phyloP scores from a whole-genome alignment of 2,888 invertebrate species.

The Helicoverpa assulta region DNA sequence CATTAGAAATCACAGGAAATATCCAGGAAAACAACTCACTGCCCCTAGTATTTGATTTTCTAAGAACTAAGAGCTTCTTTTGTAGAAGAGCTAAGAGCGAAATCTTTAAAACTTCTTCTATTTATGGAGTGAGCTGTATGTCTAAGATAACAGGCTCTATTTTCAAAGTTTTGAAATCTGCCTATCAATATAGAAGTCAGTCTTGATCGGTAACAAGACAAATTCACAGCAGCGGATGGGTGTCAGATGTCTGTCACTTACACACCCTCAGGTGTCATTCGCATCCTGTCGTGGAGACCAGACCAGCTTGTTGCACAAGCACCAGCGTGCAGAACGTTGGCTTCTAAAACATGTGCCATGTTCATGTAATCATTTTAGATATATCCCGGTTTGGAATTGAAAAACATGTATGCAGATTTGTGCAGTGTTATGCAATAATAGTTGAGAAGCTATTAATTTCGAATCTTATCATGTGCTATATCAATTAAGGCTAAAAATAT shows the following conservation, averaged over 20 bases:
- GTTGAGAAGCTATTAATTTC: background rate
- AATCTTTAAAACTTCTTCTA: too few species aligned
- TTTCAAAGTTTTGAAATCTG: too few species aligned
- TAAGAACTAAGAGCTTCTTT: too few species aligned
- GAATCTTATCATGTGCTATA: too few species aligned
- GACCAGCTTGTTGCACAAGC: constrained; percentile 36
- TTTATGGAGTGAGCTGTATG: too few species aligned
- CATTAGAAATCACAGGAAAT: too few species aligned
- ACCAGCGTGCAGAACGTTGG: constrained; percentile 11
- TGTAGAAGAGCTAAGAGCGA: too few species aligned
- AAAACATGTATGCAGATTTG: background rate
- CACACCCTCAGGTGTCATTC: constrained; percentile 10
- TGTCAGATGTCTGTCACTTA: constrained; percentile 7
- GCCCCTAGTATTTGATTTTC: too few species aligned
- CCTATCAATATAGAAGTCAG: background rate
- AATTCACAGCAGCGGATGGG: constrained; percentile 8
- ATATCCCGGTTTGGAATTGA: background rate
- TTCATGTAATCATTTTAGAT: constrained; percentile 32
- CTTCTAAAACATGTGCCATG: constrained; percentile 10
- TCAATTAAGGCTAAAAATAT: too few species aligned
- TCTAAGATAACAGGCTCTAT: too few species aligned
- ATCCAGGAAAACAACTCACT: too few species aligned
- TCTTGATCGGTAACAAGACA: background rate
- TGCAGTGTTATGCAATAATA: background rate
- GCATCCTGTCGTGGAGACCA: constrained; percentile 46